phyloP scores from a whole-genome alignment of 2,113 vertebrate genomes.

The Myiagra hebetior region DNA sequence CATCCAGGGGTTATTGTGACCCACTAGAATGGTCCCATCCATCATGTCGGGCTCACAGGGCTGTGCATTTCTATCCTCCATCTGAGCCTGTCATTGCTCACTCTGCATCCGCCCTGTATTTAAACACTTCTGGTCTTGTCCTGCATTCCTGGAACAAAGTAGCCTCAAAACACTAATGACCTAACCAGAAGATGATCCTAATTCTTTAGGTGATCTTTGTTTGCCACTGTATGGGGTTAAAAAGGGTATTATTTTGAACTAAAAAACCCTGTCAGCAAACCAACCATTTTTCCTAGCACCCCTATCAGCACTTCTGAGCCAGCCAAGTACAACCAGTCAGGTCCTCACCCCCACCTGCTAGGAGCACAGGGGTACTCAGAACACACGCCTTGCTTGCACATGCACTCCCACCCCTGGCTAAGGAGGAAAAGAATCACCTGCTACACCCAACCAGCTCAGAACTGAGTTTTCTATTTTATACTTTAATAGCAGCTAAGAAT shows the following conservation, averaged over 20 bases:
- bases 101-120: neutral
- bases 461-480: neutral
- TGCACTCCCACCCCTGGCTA: neutral
- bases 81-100: neutral
- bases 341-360: no score
- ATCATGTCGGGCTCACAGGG: neutral
- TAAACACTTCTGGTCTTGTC: neutral
- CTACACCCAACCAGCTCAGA: neutral
- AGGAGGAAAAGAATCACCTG: neutral
- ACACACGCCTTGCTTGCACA: neutral
- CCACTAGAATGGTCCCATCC: neutral
- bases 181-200: neutral
- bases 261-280: neutral
- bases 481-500: neutral
- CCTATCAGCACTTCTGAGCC: neutral
- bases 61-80: neutral
- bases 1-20: neutral
- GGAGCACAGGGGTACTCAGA: rapidly evolving
- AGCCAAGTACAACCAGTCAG: neutral
- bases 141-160: neutral
- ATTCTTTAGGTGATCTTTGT: neutral
- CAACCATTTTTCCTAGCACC: neutral
- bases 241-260: neutral
- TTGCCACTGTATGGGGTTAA: neutral
- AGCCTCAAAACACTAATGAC: neutral